These are phyloP conservation scores for Elaphurus davidianus DNA, from an alignment of 2,113 vertebrate species.

Conservation along the genomic window DNA sequence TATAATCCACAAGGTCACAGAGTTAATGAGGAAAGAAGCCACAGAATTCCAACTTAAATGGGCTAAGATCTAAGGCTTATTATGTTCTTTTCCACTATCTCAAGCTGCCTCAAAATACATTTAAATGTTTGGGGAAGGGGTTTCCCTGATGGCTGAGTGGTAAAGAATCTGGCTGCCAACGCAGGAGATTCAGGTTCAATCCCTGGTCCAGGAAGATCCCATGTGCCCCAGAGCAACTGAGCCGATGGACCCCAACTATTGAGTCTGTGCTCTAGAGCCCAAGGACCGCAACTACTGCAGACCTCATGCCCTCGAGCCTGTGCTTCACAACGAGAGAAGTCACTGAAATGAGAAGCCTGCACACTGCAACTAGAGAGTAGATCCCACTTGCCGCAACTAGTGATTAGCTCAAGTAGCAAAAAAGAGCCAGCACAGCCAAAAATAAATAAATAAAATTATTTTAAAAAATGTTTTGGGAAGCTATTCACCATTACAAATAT, in stretches of 20 bases:
- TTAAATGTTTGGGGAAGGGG: background rate
- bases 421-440: background rate
- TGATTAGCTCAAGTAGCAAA: background rate
- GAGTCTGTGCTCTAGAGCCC: background rate
- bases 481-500: background rate
- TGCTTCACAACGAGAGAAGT: background rate
- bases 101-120: slow-evolving; percentile 26
- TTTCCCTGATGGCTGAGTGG: background rate
- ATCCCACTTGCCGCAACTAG: too few species aligned
- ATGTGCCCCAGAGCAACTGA: background rate
- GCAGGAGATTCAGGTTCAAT: background rate
- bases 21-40: background rate
- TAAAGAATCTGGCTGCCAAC: background rate
- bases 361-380: background rate
- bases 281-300: background rate
- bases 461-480: background rate
- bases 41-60: slow-evolving; percentile 33
- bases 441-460: background rate
- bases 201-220: background rate
- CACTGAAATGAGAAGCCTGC: background rate
- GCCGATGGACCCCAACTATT: background rate
- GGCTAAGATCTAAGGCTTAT: background rate
- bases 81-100: slow-evolving; percentile 18
- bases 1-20: background rate
- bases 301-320: background rate